These are phyloP conservation scores for Otolemur garnettii DNA, from an alignment of 2,113 vertebrate species.

Conservation along the genomic window DNA sequence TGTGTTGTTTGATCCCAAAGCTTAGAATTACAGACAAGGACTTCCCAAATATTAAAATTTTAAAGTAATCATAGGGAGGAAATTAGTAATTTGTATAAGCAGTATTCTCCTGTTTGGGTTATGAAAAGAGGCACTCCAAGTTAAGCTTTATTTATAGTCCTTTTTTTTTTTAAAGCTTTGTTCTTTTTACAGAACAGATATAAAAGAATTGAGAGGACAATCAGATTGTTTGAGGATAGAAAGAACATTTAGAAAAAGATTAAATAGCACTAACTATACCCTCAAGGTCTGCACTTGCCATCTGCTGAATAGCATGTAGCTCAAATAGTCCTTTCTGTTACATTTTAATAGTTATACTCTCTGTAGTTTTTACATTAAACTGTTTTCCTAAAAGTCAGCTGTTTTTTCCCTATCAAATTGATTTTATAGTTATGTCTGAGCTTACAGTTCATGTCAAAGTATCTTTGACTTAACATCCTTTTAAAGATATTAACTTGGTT, in stretches of 20 bases:
- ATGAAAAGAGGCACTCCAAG: conserved; percentile 44
- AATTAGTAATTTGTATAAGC: conserved; percentile 12
- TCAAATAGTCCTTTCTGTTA: not conserved
- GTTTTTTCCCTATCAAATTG: conserved; percentile 33
- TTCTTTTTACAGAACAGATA: conserved; percentile 15
- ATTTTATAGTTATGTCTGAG: not conserved
- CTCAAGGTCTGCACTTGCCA: conserved; percentile 28
- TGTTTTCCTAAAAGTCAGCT: conserved; percentile 18
- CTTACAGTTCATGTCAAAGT: conserved; percentile 40
- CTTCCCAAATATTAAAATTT: conserved; percentile 15
- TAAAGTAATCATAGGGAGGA: not conserved
- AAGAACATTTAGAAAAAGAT: conserved; percentile 53
- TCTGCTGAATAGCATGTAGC: not conserved
- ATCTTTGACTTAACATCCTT: conserved; percentile 59
- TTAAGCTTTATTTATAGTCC: conserved; percentile 14
- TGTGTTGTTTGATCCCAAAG: conserved; percentile 46
- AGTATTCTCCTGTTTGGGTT: conserved; percentile 33
- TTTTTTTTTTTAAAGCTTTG: not conserved
- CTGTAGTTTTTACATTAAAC: conserved; percentile 61
- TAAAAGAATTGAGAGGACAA: conserved; percentile 72
- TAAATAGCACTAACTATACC: conserved; percentile 22
- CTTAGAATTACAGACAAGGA: conserved; percentile 38
- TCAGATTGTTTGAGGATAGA: conserved; percentile 59
- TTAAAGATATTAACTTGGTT: conserved; percentile 30
- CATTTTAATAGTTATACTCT: conserved; percentile 4